Evolutionary conservation across 2,113 vertebrate genomes (phyloP).

Genomic region (Pollimyrus isidori): DNA sequence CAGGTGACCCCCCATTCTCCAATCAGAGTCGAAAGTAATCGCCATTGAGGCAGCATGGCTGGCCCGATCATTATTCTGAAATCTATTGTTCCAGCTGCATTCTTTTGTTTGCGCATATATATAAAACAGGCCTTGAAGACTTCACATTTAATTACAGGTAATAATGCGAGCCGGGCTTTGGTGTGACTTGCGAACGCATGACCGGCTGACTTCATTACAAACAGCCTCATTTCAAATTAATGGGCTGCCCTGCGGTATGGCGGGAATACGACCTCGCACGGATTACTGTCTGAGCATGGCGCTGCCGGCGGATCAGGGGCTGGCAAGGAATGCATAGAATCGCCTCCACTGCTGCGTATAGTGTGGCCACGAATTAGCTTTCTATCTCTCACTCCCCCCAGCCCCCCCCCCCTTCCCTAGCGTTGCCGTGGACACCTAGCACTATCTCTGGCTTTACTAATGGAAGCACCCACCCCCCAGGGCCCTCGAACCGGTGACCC

Average conservation of each 20-base stretch:
- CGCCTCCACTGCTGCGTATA: neutral
- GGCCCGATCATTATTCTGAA: neutral
- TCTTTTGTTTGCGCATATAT: neutral
- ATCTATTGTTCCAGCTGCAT: neutral
- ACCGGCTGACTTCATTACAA: slow-evolving; percentile 17
- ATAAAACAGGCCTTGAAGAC: neutral
- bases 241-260: slow-evolving; percentile 10
- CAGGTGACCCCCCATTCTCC: neutral
- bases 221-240: slow-evolving; percentile 16
- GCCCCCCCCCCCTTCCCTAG: neutral
- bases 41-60: neutral
- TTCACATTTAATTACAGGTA: slow-evolving; percentile 20
- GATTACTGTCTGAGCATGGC: slow-evolving; percentile 1
- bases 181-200: slow-evolving; percentile 1
- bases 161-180: neutral
- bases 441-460: neutral
- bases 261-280: neutral
- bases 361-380: neutral
- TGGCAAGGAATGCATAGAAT: neutral
- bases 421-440: neutral
- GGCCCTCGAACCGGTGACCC: neutral
- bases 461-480: neutral
- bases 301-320: neutral
- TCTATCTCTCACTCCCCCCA: neutral
- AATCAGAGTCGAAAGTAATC: neutral